Conservation (phyloP, 2,797 vertebrate species). For the Tenualosa thibaudeaui region DNA sequence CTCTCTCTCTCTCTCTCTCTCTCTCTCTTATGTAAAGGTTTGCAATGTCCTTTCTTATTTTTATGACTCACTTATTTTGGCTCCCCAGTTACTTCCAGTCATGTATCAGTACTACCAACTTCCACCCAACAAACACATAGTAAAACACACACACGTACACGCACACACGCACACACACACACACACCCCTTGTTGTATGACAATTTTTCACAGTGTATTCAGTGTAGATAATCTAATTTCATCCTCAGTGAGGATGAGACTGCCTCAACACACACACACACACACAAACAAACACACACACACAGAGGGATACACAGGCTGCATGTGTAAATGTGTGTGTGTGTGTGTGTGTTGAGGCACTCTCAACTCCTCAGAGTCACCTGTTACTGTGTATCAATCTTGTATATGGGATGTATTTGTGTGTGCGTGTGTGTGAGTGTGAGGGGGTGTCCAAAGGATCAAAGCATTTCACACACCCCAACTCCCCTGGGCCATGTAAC, state of each 20-base stretch:
- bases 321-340: not conserved
- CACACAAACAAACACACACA: not conserved
- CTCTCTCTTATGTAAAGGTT: too few species aligned
- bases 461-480: slow-evolving; percentile 61
- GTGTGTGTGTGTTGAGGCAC: not conserved
- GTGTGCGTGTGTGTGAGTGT: not conserved
- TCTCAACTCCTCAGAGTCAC: slow-evolving; percentile 47
- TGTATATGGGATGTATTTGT: slow-evolving; percentile 28
- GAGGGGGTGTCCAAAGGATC: slow-evolving; percentile 56
- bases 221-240: not conserved
- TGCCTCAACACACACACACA: not conserved
- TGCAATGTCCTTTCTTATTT: too few species aligned
- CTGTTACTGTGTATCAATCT: slow-evolving; percentile 62
- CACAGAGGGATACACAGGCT: not conserved
- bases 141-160: not conserved
- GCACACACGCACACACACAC: not conserved
- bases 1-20: not conserved
- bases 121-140: not conserved
- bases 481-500: slow-evolving; percentile 60
- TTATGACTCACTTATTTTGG: not conserved
- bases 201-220: not conserved
- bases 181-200: not conserved
- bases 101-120: not conserved
- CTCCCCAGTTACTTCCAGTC: not conserved
- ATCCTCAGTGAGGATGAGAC: not conserved